Percentiles rank a stretch among this genome's conserved stretches.
phyloP scores from a whole-genome alignment of 2,797 vertebrate genomes.

The Lemur catta region DNA sequence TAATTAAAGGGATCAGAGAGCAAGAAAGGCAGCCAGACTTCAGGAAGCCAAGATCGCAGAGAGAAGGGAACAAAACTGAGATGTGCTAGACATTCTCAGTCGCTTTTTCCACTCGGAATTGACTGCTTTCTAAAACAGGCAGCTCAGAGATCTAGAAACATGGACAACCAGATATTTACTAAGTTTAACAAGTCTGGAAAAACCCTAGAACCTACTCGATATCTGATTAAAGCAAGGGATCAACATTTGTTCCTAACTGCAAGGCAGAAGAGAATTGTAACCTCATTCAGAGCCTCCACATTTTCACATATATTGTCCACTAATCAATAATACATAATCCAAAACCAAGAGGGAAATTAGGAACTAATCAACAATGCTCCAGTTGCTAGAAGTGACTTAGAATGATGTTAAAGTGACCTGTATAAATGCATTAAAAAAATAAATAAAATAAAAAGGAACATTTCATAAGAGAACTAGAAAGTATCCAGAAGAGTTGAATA shows the following conservation, averaged over 20 bases:
- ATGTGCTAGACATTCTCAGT: not conserved
- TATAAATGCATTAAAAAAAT: not conserved
- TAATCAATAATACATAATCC: not conserved
- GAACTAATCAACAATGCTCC: not conserved
- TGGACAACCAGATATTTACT: not conserved
- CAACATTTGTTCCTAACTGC: not conserved
- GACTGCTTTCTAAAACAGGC: not conserved
- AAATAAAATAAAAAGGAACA: not conserved
- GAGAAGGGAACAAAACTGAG: not conserved
- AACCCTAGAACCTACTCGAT: not conserved
- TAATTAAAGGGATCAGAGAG: not conserved
- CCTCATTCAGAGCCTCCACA: not conserved
- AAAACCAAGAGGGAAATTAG: not conserved
- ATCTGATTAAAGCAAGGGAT: not conserved
- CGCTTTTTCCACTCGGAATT: not conserved
- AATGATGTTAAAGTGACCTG: not conserved
- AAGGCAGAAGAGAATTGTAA: not conserved
- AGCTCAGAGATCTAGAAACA: not conserved
- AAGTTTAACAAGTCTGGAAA: not conserved
- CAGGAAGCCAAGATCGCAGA: not conserved
- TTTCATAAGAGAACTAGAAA: not conserved
- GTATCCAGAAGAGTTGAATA: not conserved
- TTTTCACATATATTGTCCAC: not conserved
- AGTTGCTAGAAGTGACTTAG: not conserved
- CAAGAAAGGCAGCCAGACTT: not conserved